Conservation (phyloP, 2,797 vertebrate genomes). For the Gymnopithys bicolor region DNA sequence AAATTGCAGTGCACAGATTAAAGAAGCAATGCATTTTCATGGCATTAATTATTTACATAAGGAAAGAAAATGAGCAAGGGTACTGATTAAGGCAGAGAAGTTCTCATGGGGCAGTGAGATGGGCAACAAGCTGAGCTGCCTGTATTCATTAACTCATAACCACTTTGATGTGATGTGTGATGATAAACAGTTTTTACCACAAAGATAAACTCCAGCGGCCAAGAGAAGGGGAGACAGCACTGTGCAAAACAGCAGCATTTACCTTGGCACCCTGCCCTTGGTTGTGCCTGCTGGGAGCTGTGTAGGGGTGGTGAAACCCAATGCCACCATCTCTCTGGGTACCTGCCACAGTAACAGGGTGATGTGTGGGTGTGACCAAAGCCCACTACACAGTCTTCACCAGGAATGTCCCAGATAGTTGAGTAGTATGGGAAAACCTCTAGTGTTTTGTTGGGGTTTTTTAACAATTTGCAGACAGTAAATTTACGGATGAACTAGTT, state of each 20-base stretch:
- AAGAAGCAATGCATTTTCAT: neutral
- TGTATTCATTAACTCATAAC: neutral
- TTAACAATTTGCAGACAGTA: neutral
- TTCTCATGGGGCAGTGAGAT: neutral
- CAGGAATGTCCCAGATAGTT: neutral
- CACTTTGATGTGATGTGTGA: neutral
- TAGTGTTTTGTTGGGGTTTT: rapidly evolving
- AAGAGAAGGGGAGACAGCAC: neutral
- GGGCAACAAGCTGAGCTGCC: neutral
- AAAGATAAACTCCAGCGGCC: neutral
- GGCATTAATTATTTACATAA: neutral
- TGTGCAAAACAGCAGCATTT: neutral
- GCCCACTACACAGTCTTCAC: rapidly evolving
- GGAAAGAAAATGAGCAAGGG: neutral
- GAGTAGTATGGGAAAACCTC: neutral
- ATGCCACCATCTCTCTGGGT: neutral
- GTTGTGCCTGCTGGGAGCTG: neutral
- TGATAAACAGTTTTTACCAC: neutral
- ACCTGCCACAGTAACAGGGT: neutral
- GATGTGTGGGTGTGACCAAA: rapidly evolving
- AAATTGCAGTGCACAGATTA: neutral
- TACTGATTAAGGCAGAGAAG: neutral
- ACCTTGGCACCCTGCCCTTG: rapidly evolving
- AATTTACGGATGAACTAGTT: neutral
- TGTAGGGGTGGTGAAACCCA: neutral